Evolutionary conservation across 2,113 vertebrate species (phyloP).

Genomic region (Nothobranchius kuhntae): DNA sequence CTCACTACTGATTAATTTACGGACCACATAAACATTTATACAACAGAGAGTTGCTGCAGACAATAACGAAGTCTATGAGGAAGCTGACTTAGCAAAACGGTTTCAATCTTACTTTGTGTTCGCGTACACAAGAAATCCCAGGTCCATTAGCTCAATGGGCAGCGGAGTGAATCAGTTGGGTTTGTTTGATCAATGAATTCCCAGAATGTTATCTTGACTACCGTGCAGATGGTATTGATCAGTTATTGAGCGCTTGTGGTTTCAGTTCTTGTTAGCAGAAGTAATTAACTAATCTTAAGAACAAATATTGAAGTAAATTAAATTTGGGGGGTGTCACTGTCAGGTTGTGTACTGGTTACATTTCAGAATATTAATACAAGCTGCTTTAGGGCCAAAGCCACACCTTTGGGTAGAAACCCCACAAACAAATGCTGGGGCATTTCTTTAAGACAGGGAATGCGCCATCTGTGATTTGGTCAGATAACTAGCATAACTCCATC

Average conservation of each 20-base stretch:
- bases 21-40: slow-evolving; percentile 36
- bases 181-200: slow-evolving; percentile 56
- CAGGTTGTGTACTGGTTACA: slow-evolving; percentile 6
- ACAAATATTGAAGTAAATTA: slow-evolving; percentile 12
- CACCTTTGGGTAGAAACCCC: background rate
- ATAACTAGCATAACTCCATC: slow-evolving; percentile 61
- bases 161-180: slow-evolving; percentile 21
- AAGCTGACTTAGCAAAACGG: slow-evolving; percentile 56
- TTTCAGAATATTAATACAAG: slow-evolving; percentile 22
- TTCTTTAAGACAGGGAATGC: slow-evolving; percentile 56
- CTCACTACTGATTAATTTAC: slow-evolving; percentile 51
- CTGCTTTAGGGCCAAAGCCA: slow-evolving; percentile 11
- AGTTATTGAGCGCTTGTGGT: slow-evolving; percentile 11
- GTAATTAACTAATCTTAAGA: slow-evolving; percentile 24
- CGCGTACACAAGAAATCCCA: slow-evolving; percentile 48
- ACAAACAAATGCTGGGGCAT: slow-evolving; percentile 26
- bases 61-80: slow-evolving; percentile 27
- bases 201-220: slow-evolving; percentile 52
- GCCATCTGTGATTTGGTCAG: slow-evolving; percentile 52
- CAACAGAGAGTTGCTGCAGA: slow-evolving; percentile 23
- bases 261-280: slow-evolving; percentile 20
- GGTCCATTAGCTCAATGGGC: slow-evolving; percentile 53
- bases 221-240: slow-evolving; percentile 64
- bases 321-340: background rate
- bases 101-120: slow-evolving; percentile 27